Conservation (phyloP, 2,888 invertebrate species). For the Plebejus argus region DNA sequence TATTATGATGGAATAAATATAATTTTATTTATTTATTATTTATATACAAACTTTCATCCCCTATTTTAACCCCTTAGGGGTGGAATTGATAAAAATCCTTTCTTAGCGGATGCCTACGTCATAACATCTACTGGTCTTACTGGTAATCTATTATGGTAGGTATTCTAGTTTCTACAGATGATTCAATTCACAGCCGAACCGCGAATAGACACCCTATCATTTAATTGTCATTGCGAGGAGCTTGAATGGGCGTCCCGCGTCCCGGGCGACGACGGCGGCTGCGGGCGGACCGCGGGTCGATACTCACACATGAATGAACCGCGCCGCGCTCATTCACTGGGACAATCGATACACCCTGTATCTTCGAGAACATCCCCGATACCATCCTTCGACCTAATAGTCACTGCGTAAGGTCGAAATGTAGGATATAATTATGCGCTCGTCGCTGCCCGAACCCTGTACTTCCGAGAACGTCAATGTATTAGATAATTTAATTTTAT, state of each 20-base stretch:
- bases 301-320: slow-evolving; percentile 14
- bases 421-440: background rate
- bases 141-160: background rate
- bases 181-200: background rate
- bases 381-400: background rate
- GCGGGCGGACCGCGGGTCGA: background rate
- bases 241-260: slow-evolving; percentile 2
- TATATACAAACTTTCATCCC: too few relatives aligned
- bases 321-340: slow-evolving; percentile 11
- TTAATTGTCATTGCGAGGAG: background rate
- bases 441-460: background rate
- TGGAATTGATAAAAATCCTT: too few relatives aligned
- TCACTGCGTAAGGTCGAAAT: background rate
- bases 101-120: too few relatives aligned
- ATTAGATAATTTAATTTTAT: background rate
- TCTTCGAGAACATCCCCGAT: background rate
- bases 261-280: background rate
- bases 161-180: background rate
- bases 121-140: too few relatives aligned
- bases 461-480: slow-evolving; percentile 4
- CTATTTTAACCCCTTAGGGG: too few relatives aligned
- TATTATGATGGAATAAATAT: too few relatives aligned
- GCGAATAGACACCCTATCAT: background rate
- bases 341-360: slow-evolving; percentile 17
- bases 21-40: too few relatives aligned